Base-by-base conservation (phyloP, 2,797 vertebrate species). In the Cryptoblepharus egeriae region DNA sequence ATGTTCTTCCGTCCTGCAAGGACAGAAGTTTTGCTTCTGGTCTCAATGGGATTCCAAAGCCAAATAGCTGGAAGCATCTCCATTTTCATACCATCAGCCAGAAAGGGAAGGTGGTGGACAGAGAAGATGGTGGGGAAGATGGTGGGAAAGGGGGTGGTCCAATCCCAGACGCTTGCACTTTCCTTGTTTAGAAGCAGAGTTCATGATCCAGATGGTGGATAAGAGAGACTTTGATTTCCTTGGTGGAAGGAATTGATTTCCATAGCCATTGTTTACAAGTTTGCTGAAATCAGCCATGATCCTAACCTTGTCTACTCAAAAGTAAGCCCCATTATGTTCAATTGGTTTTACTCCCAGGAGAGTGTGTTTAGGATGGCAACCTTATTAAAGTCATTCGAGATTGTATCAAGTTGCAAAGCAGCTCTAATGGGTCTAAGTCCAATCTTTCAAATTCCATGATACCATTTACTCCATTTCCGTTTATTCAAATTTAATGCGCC, bases 21-120 rank as follows among this genome's bases (percentile, higher is more conserved):
- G n/a, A 82, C 82, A 35, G 0, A 1, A 83, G 82, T 52, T 79
- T 75, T 84, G 61, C 10, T 85, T 0, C 0, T 65, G 35, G 24
- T 42, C 42, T 58, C 71, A 0, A 0, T 0, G 57, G 72, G 61
- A 32, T 75, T 0, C 3, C 58, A 1, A 2, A 77, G 57, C 57
- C 77, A 85, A 68, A 71, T 2, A 71, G 30, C 0, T 1, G 22
- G 37, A 24, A 81, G 57, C 15, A 61, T 3, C 2, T 4, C 13
- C 35, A 3, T 15, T 12, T 28, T 22, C 10, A 2, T 32, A 45
- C 71, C 28, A 52, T 57, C 69, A 61, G 79, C 30, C 80, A 61
- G 35, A 32, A 42, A 6, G 32, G 63, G 82, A 79, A 58, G 71
- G 16, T 15, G 61, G 49, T 24, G 4, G 61, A 22, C 37, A 32